phyloP scores from a whole-genome alignment of 2,888 invertebrate species.

The Alitta virens region DNA sequence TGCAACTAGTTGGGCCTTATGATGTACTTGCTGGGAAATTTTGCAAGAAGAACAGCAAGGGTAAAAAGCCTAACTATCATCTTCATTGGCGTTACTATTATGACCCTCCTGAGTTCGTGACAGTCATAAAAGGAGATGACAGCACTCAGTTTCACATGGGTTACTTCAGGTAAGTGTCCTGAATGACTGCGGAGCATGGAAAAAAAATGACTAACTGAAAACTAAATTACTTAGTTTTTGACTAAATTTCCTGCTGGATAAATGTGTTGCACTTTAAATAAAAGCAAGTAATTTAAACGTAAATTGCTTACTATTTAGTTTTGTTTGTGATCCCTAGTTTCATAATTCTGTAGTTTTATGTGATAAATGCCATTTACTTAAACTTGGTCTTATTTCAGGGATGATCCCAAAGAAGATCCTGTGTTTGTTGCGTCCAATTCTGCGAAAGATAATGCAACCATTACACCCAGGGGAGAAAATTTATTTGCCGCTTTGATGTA shows the following conservation, averaged over 20 bases:
- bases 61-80: constrained; percentile 65
- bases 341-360: too few species aligned
- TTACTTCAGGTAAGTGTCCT: constrained; percentile 72
- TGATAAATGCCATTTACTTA: not conserved
- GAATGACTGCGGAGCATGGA: too few species aligned
- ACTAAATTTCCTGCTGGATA: too few species aligned
- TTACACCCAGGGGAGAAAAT: constrained; percentile 74
- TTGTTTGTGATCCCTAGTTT: too few species aligned
- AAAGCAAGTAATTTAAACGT: too few species aligned
- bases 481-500: constrained; percentile 78
- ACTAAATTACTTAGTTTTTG: too few species aligned
- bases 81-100: constrained; percentile 87
- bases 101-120: constrained; percentile 92
- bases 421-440: constrained; percentile 77
- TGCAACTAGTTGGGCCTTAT: constrained; percentile 82
- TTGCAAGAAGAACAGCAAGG: constrained; percentile 39
- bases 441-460: constrained; percentile 67
- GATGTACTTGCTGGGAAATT: constrained; percentile 67
- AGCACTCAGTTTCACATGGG: constrained; percentile 79
- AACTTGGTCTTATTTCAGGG: constrained; percentile 56
- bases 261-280: too few species aligned
- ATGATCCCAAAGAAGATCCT: constrained; percentile 73
- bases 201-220: too few species aligned
- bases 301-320: too few species aligned
- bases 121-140: constrained; percentile 61